These are phyloP conservation scores for Drymodes brunneopygia DNA, from an alignment of 2,113 vertebrate species.

Conservation along the genomic window DNA sequence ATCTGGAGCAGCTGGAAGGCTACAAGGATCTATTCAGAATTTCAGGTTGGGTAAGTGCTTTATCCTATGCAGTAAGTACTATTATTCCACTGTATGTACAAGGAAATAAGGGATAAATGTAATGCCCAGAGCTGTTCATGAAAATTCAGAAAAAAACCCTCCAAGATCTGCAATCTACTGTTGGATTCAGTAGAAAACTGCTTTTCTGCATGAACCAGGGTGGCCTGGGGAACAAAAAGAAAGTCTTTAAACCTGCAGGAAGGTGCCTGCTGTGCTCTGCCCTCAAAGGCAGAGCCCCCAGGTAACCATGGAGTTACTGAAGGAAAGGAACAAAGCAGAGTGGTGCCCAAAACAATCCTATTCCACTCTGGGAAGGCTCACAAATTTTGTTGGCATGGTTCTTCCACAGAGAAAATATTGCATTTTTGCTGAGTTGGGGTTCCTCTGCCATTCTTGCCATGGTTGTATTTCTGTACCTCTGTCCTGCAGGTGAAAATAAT, in stretches of 20 bases:
- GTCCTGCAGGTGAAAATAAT: neutral
- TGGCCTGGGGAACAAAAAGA: neutral
- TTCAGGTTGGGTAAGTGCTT: neutral
- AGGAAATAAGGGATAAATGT: neutral
- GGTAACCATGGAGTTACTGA: accelerated
- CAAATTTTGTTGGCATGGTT: accelerated
- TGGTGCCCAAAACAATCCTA: neutral
- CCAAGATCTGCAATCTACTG: neutral
- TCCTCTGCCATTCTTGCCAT: neutral
- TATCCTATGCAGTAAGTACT: neutral
- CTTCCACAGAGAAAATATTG: neutral
- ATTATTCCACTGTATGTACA: neutral
- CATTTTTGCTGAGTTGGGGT: neutral
- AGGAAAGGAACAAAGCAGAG: neutral
- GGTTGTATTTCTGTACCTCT: neutral
- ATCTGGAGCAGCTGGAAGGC: neutral
- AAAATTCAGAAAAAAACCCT: neutral
- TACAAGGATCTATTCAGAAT: neutral
- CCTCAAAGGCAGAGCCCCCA: neutral
- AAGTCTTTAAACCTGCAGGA: neutral
- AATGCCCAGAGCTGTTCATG: neutral
- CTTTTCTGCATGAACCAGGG: neutral
- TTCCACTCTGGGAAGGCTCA: neutral
- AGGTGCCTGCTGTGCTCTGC: neutral
- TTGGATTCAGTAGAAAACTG: neutral